These are phyloP conservation scores for Anguilla anguilla DNA, from an alignment of 2,797 vertebrate genomes.

Conservation along the genomic window DNA sequence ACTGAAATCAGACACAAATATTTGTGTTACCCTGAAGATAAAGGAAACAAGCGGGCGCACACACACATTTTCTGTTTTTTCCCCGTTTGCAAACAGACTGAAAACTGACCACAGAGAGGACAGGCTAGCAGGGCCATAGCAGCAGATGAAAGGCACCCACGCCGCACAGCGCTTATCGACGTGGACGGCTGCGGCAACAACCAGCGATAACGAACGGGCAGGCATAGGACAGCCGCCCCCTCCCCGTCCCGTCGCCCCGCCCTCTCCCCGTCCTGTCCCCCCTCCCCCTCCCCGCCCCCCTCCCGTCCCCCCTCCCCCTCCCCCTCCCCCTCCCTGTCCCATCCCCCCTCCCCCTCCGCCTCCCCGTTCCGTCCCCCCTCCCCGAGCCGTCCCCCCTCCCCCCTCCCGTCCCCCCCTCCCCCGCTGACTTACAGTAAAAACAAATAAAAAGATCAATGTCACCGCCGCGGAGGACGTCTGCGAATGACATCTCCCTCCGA, in stretches of 20 bases:
- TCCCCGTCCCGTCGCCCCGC: neutral
- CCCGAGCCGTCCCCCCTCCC: no score
- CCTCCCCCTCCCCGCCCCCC: no score
- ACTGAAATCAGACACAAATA: conserved; percentile 61
- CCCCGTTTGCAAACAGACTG: no score
- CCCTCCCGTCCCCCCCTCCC: neutral
- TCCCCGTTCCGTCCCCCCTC: neutral
- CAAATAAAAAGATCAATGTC: conserved; percentile 27
- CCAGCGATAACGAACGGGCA: conserved; percentile 15
- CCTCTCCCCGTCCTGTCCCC: no score
- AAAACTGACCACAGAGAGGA: no score
- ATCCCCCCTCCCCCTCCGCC: no score
- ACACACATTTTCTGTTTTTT: neutral
- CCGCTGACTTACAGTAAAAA: conserved; percentile 12
- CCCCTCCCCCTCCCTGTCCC: no score
- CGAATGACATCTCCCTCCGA: conserved; percentile 21
- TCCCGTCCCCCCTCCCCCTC: no score
- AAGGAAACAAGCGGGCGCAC: neutral
- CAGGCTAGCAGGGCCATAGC: no score
- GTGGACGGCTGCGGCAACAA: neutral
- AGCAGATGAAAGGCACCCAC: neutral
- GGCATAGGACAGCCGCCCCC: conserved; percentile 1
- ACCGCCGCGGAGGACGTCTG: conserved; percentile 9
- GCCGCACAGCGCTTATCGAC: neutral
- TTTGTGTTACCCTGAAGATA: neutral